Evolutionary conservation across 1,140 invertebrate genomes (phyloP), one percentile per base, ranked within the genome.

Genomic region (Trichogramma pretiosum): DNA sequence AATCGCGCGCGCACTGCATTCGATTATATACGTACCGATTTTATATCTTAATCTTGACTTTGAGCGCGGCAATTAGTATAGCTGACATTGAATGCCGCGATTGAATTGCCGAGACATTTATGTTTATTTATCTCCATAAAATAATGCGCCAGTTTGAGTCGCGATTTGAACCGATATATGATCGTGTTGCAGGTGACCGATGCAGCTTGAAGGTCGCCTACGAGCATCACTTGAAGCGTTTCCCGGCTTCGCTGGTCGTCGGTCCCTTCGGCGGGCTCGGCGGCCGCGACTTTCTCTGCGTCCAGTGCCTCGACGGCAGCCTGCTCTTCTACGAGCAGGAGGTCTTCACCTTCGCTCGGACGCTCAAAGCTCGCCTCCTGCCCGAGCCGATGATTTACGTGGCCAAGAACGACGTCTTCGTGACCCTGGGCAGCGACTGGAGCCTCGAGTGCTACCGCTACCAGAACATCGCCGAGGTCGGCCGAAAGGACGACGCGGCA

Each of bases 241-340:
- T 77, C 58, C 76, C 81, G 0, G 80, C 75, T 48, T 82, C 79
- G 57, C 72, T 91, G 46, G 78, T 79, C n/a, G 69, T 77, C 38
- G 91, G 90, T 17, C 76, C 83, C 1, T 94, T 94, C 73, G 90
- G 90, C 1, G 82, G 79, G 23, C 79, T 81, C 4, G 79, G 77
- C 70, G 80, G 80, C 5, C 75, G 84, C 59, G 88, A 93, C 68
- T 88, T 91, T 57, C 75, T 93, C 26, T 91, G 88, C 64, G 80
- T 93, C 3, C 89, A 92, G 64, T 85, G 83, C 17, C 65, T 93
- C 39, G 89, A 94, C 68, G 89, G 89, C 1, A 80, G 81, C 14
- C 60, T 94, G 2, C 78, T 80, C 28, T 85, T 94, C 57, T 93
- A 84, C 68, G 92, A 95, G 62, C 89, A 94, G 68, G 90, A 94